phyloP scores from a whole-genome alignment of 2,113 vertebrate species.

The Carassius gibelio region DNA sequence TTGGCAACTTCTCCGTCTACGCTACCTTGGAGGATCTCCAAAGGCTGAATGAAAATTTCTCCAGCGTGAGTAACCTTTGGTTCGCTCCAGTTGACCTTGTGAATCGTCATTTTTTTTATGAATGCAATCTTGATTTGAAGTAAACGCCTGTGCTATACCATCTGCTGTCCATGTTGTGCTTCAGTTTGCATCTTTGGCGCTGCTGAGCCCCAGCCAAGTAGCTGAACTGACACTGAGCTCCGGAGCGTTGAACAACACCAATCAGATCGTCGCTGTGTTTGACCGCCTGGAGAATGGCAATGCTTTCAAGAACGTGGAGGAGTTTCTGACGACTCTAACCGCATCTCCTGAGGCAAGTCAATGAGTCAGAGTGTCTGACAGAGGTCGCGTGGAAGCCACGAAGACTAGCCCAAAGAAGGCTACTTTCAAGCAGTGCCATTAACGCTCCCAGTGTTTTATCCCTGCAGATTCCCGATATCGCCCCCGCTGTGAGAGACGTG shows the following conservation, averaged over 20 bases:
- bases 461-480: conserved; percentile 25
- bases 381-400: not conserved
- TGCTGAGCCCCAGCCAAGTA: conserved; percentile 11
- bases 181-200: not conserved
- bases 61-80: conserved; percentile 43
- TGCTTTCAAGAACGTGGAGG: conserved; percentile 39
- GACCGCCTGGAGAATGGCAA: conserved; percentile 25
- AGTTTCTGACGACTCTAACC: conserved; percentile 26
- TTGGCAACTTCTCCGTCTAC: conserved; percentile 56
- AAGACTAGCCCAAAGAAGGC: fast-evolving
- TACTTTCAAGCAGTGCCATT: not conserved
- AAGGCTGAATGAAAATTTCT: conserved; percentile 61
- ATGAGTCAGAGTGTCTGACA: conserved; percentile 15
- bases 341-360: conserved; percentile 47
- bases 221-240: conserved; percentile 40
- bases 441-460: not conserved
- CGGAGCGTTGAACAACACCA: not conserved
- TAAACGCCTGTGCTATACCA: too few relatives aligned
- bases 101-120: not conserved
- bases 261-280: conserved; percentile 25
- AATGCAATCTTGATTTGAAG: not conserved
- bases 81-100: conserved; percentile 45
- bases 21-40: conserved; percentile 52
- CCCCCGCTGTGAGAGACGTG: conserved; percentile 45
- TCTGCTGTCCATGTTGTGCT: not conserved